Conservation (phyloP, 2,797 vertebrate species). For the Enteromius treurensis region DNA sequence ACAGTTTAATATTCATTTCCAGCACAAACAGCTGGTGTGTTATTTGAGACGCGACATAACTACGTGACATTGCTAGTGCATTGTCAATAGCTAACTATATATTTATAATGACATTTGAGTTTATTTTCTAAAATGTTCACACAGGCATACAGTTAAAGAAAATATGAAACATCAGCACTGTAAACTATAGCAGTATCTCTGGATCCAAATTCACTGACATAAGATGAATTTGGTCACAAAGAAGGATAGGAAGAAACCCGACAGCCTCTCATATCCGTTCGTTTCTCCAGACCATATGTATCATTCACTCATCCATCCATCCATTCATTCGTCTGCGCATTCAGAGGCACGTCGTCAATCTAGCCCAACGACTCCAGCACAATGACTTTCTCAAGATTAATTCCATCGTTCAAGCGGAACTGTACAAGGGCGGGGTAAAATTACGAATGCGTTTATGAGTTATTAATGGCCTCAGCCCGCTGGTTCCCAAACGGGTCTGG, state of each 20-base stretch:
- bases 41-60: background rate
- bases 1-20: background rate
- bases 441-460: slow-evolving; percentile 59
- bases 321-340: slow-evolving; percentile 34
- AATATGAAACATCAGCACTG: background rate
- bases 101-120: background rate
- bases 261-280: slow-evolving; percentile 31
- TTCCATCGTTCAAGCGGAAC: slow-evolving; percentile 40
- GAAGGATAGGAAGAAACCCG: background rate
- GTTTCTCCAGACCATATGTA: slow-evolving; percentile 31
- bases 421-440: slow-evolving; percentile 43
- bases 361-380: slow-evolving; percentile 9
- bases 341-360: slow-evolving; percentile 26
- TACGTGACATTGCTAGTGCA: background rate
- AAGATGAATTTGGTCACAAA: slow-evolving; percentile 1
- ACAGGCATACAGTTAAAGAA: background rate
- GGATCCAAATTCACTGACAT: background rate
- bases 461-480: slow-evolving; percentile 57
- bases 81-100: background rate
- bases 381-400: slow-evolving; percentile 39
- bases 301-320: slow-evolving; percentile 38
- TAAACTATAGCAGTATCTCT: background rate
- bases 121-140: background rate
- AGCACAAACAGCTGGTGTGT: background rate
- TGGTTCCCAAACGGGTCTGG: slow-evolving; percentile 48